These are phyloP conservation scores for Scelioninae gen. 1 DNA, from an alignment of 2,888 invertebrate species.

Conservation along the genomic window DNA sequence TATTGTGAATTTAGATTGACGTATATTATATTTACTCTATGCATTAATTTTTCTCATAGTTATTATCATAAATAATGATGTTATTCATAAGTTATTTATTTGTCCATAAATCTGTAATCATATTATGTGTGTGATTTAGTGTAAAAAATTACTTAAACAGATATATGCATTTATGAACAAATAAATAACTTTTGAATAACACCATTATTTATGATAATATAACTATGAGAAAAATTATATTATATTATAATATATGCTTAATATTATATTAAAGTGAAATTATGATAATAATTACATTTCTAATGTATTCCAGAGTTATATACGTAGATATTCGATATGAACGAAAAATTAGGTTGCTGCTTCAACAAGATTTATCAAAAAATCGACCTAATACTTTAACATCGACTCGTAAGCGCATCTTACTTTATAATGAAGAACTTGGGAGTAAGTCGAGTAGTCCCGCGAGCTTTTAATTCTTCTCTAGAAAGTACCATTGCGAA, in stretches of 20 bases:
- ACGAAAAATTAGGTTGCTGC: slow-evolving; percentile 2
- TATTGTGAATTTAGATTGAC: too few species aligned
- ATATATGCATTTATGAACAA: too few species aligned
- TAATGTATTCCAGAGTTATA: background rate
- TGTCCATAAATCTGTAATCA: too few species aligned
- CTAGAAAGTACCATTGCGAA: slow-evolving; percentile 35
- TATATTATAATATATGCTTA: background rate
- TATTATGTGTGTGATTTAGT: too few species aligned
- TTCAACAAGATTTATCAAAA: slow-evolving; percentile 41
- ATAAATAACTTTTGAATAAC: too few species aligned
- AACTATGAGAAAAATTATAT: too few species aligned
- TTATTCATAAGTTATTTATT: too few species aligned
- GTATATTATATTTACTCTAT: too few species aligned
- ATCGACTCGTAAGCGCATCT: slow-evolving; percentile 50
- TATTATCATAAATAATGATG: too few species aligned
- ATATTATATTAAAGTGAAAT: background rate
- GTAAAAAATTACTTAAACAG: too few species aligned
- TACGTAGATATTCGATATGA: background rate
- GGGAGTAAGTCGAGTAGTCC: slow-evolving; percentile 54
- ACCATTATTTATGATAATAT: too few species aligned
- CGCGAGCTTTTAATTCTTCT: slow-evolving; percentile 58
- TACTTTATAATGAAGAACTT: slow-evolving; percentile 60
- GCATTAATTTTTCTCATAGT: too few species aligned
- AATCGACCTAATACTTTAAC: slow-evolving; percentile 55
- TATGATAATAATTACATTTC: background rate